These are phyloP conservation scores for Micronycteris hirsuta DNA, from an alignment of 2,113 vertebrate species.

Conservation along the genomic window DNA sequence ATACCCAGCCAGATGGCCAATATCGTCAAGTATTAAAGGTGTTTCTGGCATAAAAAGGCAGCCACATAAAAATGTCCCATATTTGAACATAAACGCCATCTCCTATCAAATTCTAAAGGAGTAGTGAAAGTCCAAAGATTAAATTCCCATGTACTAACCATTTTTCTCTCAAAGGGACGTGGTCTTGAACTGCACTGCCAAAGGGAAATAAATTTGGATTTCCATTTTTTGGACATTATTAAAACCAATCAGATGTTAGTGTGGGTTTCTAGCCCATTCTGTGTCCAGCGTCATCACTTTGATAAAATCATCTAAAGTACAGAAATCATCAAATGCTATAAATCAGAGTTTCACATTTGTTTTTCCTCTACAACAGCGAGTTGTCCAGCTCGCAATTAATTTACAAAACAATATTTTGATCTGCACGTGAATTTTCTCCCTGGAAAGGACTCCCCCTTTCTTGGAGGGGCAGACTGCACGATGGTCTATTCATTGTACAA, in stretches of 20 bases:
- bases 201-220: neutral
- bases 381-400: neutral
- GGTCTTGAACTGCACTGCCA: neutral
- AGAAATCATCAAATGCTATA: neutral
- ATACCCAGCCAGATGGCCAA: neutral
- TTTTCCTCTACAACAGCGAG: neutral
- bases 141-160: neutral
- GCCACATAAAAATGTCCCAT: neutral
- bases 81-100: neutral
- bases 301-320: neutral
- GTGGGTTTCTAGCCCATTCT: neutral
- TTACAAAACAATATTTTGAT: neutral
- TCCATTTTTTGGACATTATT: neutral
- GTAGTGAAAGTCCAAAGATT: neutral
- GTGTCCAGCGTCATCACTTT: neutral
- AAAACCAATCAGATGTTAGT: neutral
- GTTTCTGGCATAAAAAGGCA: neutral
- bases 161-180: neutral
- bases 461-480: fast-evolving
- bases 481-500: neutral
- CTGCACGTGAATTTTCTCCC: neutral
- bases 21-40: neutral
- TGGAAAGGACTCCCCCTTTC: neutral
- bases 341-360: neutral
- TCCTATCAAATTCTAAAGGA: neutral